phyloP scores from a whole-genome alignment of 2,888 invertebrate species.

The Cecidostiba fungosa region DNA sequence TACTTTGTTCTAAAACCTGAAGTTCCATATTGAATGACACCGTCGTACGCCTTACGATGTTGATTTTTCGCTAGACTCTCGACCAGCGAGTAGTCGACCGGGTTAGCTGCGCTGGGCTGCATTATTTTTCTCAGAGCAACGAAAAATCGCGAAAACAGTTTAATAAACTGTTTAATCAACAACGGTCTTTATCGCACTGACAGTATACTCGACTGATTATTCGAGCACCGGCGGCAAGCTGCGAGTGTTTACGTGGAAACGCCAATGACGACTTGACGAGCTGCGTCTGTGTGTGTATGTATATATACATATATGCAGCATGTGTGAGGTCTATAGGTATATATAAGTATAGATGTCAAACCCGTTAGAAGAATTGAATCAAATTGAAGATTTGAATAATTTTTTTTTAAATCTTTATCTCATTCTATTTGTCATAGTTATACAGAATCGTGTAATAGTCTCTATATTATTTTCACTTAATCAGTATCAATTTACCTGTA shows the following conservation, averaged over 20 bases:
- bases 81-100: conserved; percentile 57
- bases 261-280: neutral
- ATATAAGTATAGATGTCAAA: neutral
- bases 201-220: neutral
- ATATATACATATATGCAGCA: too few relatives aligned
- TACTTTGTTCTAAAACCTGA: conserved; percentile 92
- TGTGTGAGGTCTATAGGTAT: too few relatives aligned
- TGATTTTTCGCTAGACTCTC: conserved; percentile 56
- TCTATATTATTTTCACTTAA: neutral
- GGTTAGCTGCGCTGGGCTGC: neutral
- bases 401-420: too few relatives aligned
- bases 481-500: conserved; percentile 83
- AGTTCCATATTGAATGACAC: conserved; percentile 88
- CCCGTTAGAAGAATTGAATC: neutral
- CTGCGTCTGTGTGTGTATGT: too few relatives aligned
- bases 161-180: neutral
- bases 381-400: too few relatives aligned
- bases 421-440: too few relatives aligned
- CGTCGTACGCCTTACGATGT: conserved; percentile 48
- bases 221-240: neutral
- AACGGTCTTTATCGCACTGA: neutral
- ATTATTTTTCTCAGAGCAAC: conserved; percentile 19
- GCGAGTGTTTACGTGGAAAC: neutral
- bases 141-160: conserved; percentile 34
- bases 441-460: too few relatives aligned